Conservation (phyloP, 2,888 invertebrate genomes). For the Drymonia ruficornis region DNA sequence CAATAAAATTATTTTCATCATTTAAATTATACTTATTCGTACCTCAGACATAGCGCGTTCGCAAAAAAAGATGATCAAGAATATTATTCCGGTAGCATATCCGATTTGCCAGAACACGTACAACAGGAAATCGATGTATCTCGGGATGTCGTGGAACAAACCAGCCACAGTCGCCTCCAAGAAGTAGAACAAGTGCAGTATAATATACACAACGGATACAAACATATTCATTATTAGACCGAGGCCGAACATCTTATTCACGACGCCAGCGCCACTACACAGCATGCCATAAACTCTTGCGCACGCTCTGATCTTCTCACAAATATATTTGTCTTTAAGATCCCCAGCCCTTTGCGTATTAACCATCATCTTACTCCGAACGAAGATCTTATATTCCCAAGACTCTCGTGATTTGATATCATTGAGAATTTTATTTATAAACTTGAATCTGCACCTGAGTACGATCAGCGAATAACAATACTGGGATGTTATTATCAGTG, state of each 20-base stretch:
- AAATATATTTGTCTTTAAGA: slow-evolving; percentile 51
- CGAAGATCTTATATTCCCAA: slow-evolving; percentile 49
- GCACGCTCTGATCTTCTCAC: slow-evolving; percentile 58
- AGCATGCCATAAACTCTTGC: slow-evolving; percentile 58
- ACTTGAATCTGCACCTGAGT: slow-evolving; percentile 51
- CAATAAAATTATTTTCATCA: too few species aligned
- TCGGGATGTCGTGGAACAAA: slow-evolving; percentile 54
- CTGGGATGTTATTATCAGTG: slow-evolving; percentile 48
- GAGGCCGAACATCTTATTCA: slow-evolving; percentile 53
- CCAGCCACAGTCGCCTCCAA: slow-evolving; percentile 72
- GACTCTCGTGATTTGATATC: slow-evolving; percentile 48
- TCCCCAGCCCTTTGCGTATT: slow-evolving; percentile 39
- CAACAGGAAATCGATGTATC: slow-evolving; percentile 55
- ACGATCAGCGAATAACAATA: slow-evolving; percentile 52
- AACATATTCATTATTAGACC: slow-evolving; percentile 51
- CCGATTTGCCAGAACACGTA: slow-evolving; percentile 62
- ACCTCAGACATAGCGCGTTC: slow-evolving; percentile 56
- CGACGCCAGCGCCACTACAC: slow-evolving; percentile 40
- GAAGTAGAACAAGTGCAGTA: slow-evolving; percentile 66
- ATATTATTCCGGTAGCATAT: slow-evolving; percentile 49
- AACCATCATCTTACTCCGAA: slow-evolving; percentile 37
- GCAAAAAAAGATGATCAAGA: slow-evolving; percentile 50
- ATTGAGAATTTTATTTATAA: slow-evolving; percentile 53
- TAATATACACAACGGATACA: slow-evolving; percentile 45
- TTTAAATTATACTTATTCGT: too few species aligned